phyloP scores from a whole-genome alignment of 2,797 vertebrate species.

The Taeniopygia guttata region DNA sequence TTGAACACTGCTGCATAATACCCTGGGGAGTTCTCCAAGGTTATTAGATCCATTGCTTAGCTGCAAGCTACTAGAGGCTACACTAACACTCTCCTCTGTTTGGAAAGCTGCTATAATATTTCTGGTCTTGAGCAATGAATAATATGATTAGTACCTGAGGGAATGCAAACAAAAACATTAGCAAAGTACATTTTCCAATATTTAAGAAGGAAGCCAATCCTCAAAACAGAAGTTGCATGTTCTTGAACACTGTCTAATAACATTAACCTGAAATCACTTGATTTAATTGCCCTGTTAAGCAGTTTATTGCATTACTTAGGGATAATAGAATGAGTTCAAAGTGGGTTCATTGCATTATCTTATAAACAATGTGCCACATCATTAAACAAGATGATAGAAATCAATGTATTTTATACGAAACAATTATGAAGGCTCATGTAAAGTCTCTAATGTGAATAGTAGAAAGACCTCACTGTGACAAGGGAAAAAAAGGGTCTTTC shows the following conservation, averaged over 20 bases:
- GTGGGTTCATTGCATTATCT: conserved; percentile 49
- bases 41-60: conserved; percentile 64
- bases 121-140: conserved; percentile 32
- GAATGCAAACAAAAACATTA: conserved; percentile 53
- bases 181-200: conserved; percentile 31
- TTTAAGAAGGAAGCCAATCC: conserved; percentile 10
- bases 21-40: conserved; percentile 38
- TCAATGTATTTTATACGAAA: conserved; percentile 57
- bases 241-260: conserved; percentile 44
- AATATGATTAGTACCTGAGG: conserved; percentile 44
- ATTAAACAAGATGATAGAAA: conserved; percentile 67
- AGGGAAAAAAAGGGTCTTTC: background rate
- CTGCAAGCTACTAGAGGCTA: conserved; percentile 36
- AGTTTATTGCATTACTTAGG: conserved; percentile 57
- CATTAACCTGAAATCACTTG: conserved; percentile 55
- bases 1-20: conserved; percentile 6
- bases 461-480: background rate
- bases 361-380: conserved; percentile 57
- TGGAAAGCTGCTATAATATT: conserved; percentile 49
- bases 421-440: conserved; percentile 36
- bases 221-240: conserved; percentile 22
- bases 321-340: conserved; percentile 60
- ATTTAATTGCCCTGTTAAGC: conserved; percentile 61
- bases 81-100: background rate
- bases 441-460: background rate